Evolutionary conservation across 2,113 vertebrate genomes (phyloP), one percentile per base, ranked within the genome.

Genomic region (Henicopernis longicauda): DNA sequence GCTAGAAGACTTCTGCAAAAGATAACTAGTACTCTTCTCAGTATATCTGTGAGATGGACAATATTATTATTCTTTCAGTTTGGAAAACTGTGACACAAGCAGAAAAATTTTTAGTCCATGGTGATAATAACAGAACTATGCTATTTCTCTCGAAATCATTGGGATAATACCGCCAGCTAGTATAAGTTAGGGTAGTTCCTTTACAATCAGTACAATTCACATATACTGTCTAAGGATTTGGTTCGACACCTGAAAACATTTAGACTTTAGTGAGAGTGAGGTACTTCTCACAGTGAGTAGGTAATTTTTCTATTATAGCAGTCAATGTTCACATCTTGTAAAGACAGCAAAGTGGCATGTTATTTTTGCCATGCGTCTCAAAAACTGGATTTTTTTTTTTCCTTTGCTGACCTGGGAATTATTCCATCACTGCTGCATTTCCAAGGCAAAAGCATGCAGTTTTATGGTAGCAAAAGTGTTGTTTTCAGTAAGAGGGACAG

Each of bases 51-150:
- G 38, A 84, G 27, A 36, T 14, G 29, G 13, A 8, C 34, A 69
- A 3, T n/a, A 47, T 52, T 79, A 23, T 40, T 23, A 32, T 22
- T 47, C 12, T 59, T 54, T 52, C 15, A 61, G 3, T 74, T 47
- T 78, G 21, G 13, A n/a, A 52, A 92, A 57, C 6, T 85, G 22
- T 44, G 45, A 54, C 18, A 47, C 2, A 57, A 85, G 21, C 7
- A 66, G 26, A 66, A 85, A 59, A 69, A 31, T 2, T 25, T 1
- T 10, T 73, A 10, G 0, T 42, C 4, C 1, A 0, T 66, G 9
- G 10, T 47, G 34, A n/a, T 45, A 11, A 13, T 36, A 29, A 61
- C 9, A 47, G 22, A 86, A 3, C 5, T 44, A 15, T 32, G 14
- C 3, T 5, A 1, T 13, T 92, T 66, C 15, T 82, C 10, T 40